Conservation (phyloP, 2,888 invertebrate species). For the Lordiphosa fenestrarum region DNA sequence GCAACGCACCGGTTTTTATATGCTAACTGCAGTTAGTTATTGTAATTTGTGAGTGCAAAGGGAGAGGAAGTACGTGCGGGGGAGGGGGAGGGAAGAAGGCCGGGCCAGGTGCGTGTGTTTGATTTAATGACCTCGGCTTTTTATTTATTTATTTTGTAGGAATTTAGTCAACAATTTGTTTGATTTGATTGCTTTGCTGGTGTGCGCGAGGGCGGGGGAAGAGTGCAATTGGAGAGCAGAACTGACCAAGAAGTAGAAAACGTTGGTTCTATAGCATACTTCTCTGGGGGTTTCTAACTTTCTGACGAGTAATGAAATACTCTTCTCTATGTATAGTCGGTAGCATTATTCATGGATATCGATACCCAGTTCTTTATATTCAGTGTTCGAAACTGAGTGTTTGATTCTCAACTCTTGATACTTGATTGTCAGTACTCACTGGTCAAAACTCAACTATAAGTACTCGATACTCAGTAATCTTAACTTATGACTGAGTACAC, state of each 20-base stretch:
- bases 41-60: constrained; percentile 47
- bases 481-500: too few relatives aligned
- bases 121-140: constrained; percentile 54
- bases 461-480: too few relatives aligned
- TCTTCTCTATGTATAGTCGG: too few relatives aligned
- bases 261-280: too few relatives aligned
- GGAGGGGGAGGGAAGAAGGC: background rate
- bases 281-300: too few relatives aligned
- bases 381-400: too few relatives aligned
- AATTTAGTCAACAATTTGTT: constrained; percentile 74
- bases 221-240: background rate
- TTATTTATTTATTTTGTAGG: constrained; percentile 60
- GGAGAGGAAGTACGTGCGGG: background rate
- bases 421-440: too few relatives aligned
- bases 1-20: constrained; percentile 9
- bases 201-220: background rate
- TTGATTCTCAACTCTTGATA: too few relatives aligned
- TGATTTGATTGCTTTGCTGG: constrained; percentile 57
- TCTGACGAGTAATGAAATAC: too few relatives aligned
- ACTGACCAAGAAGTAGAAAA: background rate
- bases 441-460: too few relatives aligned
- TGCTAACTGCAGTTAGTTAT: constrained; percentile 56
- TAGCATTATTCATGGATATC: too few relatives aligned
- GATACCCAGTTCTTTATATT: too few relatives aligned
- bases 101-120: constrained; percentile 50